Evolutionary conservation across 2,888 invertebrate genomes (phyloP).

Genomic region (Drosophila picticornis): DNA sequence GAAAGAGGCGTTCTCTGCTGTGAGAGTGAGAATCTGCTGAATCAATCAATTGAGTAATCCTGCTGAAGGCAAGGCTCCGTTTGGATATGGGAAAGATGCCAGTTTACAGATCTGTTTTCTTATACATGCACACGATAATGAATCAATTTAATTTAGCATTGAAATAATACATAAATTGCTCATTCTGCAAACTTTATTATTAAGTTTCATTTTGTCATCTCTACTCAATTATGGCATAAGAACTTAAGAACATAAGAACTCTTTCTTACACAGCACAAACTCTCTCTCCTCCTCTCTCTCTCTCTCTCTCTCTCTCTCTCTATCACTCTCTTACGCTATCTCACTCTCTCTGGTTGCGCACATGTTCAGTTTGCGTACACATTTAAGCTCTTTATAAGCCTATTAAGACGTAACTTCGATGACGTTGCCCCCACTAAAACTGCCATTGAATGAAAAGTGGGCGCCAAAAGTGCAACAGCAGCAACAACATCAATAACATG

Average conservation of each 20-base stretch:
- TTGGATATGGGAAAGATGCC: not conserved
- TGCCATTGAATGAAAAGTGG: conserved; percentile 43
- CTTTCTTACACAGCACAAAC: conserved; percentile 16
- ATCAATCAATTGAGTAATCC: not conserved
- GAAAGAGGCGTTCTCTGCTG: not conserved
- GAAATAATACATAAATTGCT: not conserved
- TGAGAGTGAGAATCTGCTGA: not conserved
- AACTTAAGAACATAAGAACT: conserved; percentile 21
- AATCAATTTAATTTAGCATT: not conserved
- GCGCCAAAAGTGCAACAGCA: conserved; percentile 57
- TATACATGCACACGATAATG: not conserved
- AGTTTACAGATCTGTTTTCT: not conserved
- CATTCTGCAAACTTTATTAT: not conserved
- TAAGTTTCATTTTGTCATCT: conserved; percentile 2
- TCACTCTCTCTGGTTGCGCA: conserved; percentile 1
- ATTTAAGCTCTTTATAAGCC: conserved; percentile 57
- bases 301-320: not conserved
- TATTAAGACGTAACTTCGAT: conserved; percentile 59
- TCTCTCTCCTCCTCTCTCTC: too few relatives aligned
- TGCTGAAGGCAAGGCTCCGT: not conserved
- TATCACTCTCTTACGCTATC: not conserved
- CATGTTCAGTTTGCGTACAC: conserved; percentile 28
- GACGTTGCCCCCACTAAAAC: conserved; percentile 51
- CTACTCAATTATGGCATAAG: conserved; percentile 29
- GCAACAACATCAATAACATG: conserved; percentile 24